A percentile compares a stretch with the other conserved stretches of the same genome.
phyloP scores from a whole-genome alignment of 2,113 vertebrate genomes.

The Rhineura floridana region DNA sequence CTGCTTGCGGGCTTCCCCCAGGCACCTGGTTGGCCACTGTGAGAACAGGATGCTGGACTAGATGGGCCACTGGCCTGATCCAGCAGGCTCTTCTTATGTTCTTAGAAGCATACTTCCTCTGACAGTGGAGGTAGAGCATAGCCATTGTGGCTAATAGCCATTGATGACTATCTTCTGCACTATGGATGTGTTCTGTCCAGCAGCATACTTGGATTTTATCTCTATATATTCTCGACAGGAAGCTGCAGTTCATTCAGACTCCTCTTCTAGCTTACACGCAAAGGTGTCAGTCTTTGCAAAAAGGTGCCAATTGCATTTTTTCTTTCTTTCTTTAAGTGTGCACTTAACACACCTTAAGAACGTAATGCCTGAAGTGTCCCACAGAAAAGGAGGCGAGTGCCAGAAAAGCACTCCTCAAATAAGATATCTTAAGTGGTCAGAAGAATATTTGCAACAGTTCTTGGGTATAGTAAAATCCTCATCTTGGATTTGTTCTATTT shows the following conservation, averaged over 20 bases:
- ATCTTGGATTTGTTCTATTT: conserved; percentile 14
- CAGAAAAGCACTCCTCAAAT: background rate
- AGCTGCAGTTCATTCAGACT: background rate
- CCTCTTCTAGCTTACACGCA: background rate
- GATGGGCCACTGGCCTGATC: too few relatives aligned
- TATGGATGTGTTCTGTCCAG: background rate
- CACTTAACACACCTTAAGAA: background rate
- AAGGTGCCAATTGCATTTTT: background rate
- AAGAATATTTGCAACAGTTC: conserved; percentile 34
- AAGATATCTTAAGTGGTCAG: conserved; percentile 13
- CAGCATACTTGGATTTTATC: background rate
- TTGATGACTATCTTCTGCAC: too few relatives aligned
- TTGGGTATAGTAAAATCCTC: conserved; percentile 28
- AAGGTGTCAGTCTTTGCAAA: background rate
- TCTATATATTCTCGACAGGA: background rate
- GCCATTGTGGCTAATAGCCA: too few relatives aligned
- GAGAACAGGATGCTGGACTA: too few relatives aligned
- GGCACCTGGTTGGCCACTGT: too few relatives aligned
- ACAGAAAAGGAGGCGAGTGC: background rate
- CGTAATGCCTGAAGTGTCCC: background rate
- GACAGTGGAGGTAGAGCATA: too few relatives aligned
- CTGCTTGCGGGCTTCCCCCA: too few relatives aligned
- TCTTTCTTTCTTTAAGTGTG: background rate
- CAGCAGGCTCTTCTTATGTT: too few relatives aligned
- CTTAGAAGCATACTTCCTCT: too few relatives aligned